Evolutionary conservation across 2,113 vertebrate species (phyloP), one percentile per base, ranked within the genome.

Genomic region (Notarius quadriscutis): DNA sequence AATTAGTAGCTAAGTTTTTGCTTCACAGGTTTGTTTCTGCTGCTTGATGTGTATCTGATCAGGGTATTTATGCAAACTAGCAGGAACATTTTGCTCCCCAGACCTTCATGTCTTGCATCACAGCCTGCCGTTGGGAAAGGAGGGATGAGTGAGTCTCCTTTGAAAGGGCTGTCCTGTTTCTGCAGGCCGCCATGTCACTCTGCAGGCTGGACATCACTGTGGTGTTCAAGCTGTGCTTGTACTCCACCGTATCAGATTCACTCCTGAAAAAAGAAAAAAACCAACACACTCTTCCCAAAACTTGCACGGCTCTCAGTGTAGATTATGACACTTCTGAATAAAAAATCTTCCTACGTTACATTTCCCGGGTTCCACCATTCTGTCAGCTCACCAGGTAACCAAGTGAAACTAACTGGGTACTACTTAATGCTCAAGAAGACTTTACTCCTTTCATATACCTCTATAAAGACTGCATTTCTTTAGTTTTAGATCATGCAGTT

Each of bases 91-190:
- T 55, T 75, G 8, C 48, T 25, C 15, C 41, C 22, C 87, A 93
- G 92, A 96, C 96, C 93, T 95, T 89, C 1, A 77, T 91, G 57
- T 93, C 90, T 90, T 94, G 89, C 92, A 93, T 90, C 87, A 86
- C 65, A 89, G 93, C 87, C 88, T 88, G 93, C 84, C 95, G 94
- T 15, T 87, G 91, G 88, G 89, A 89, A 57, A 95, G 84, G 25
- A 95, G 93, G 85, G 91, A 57, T 4, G 84, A 51, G 25, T 94
- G 90, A 72, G 86, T 87, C 92, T 93, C 92, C 87, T 87, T 84
- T 83, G 91, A 93, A 53, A 87, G 86, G 48, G 92, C 91, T 83
- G 72, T 89, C 84, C 87, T 86, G 89, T 94, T 89, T 82, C 93
- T 91, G 89, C 89, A 93, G 90, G 88, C 89, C 88, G 89, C 89